Conservation (phyloP, 35 echinoderm and acorn worm genomes). For the Ophiothrix spiculata region DNA sequence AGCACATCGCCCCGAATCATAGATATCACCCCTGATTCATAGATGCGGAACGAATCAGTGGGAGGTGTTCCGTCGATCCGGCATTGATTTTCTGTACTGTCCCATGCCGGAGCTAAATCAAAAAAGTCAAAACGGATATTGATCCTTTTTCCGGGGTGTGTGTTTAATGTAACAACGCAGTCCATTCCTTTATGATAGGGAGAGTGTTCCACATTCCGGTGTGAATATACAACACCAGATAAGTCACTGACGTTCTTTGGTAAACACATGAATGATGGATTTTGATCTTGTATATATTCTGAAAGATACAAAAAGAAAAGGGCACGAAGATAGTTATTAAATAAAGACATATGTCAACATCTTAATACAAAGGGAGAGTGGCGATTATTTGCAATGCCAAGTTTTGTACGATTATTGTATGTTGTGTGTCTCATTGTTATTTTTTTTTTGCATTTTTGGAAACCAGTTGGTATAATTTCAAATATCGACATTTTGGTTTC, state of each 20-base stretch:
- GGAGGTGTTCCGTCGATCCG: conserved; percentile 20
- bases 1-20: conserved; percentile 47
- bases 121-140: conserved; percentile 82
- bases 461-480: no score
- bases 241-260: conserved; percentile 68
- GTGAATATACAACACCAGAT: conserved; percentile 62
- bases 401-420: no score
- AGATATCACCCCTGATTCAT: conserved; percentile 55
- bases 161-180: conserved; percentile 73
- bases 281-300: conserved; percentile 79
- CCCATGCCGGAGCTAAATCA: conserved; percentile 45
- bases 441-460: no score
- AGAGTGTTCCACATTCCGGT: conserved; percentile 44
- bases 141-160: conserved; percentile 66
- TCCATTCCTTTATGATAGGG: conserved; percentile 59
- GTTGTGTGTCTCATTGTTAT: no score
- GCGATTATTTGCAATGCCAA: no score
- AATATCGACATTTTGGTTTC: no score
- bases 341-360: no score
- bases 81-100: conserved; percentile 32
- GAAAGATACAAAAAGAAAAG: conserved; percentile 20
- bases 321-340: no score
- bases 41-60: conserved; percentile 54
- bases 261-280: conserved; percentile 59
- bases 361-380: no score